These are phyloP conservation scores for Sebastes aleutianus DNA, from an alignment of 2,797 vertebrate species.

Conservation along the genomic window DNA sequence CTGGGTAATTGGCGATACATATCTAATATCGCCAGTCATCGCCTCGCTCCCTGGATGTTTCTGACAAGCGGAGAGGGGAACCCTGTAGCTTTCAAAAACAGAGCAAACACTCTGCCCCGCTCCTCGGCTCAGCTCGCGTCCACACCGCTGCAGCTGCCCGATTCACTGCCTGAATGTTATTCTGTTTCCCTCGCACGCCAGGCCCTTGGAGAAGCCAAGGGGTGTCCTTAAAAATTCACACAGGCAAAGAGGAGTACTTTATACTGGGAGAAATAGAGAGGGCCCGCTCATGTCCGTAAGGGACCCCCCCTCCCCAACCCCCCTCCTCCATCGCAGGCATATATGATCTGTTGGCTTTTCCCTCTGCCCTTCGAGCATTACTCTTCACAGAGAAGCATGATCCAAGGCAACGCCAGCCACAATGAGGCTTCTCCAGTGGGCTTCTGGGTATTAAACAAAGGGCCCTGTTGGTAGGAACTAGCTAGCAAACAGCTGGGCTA, in stretches of 20 bases:
- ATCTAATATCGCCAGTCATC: constrained; percentile 82
- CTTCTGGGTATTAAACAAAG: constrained; percentile 68
- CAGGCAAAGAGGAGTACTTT: constrained; percentile 74
- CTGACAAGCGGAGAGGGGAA: constrained; percentile 67
- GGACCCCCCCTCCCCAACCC: constrained; percentile 31
- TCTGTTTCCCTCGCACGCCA: constrained; percentile 62
- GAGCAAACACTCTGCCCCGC: constrained; percentile 52
- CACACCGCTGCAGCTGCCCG: constrained; percentile 61
- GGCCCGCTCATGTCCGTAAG: constrained; percentile 59
- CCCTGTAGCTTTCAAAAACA: constrained; percentile 77
- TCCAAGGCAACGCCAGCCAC: constrained; percentile 53
- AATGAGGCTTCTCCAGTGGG: constrained; percentile 65
- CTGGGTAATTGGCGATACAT: constrained; percentile 83
- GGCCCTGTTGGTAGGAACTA: constrained; percentile 61
- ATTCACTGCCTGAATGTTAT: constrained; percentile 73
- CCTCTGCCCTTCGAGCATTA: constrained; percentile 64
- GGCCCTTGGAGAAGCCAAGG: constrained; percentile 65
- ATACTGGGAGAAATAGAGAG: constrained; percentile 62
- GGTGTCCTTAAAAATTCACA: constrained; percentile 74
- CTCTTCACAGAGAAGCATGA: constrained; percentile 69
- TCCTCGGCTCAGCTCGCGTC: constrained; percentile 32
- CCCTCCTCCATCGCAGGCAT: constrained; percentile 38
- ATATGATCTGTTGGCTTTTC: constrained; percentile 72
- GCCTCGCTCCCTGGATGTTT: constrained; percentile 77
- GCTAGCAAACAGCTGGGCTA: constrained; percentile 70